Percentiles rank a stretch among this genome's conserved stretches.
Evolutionary conservation across 2,113 vertebrate species (phyloP).

Genomic region (Notothenia coriiceps): DNA sequence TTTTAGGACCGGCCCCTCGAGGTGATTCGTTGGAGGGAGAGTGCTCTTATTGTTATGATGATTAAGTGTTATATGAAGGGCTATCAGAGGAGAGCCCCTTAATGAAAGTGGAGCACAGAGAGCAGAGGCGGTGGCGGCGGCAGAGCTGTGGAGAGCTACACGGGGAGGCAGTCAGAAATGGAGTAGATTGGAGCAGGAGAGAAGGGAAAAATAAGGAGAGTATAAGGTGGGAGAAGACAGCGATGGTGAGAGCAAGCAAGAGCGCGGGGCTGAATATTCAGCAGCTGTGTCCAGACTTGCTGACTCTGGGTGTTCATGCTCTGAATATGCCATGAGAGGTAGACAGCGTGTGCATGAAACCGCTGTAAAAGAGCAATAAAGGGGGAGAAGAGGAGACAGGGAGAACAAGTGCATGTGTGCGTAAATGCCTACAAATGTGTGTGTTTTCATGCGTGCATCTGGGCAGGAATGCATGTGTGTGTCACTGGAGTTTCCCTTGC

Average conservation of each 20-base stretch:
- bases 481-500: constrained; percentile 54
- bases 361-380: constrained; percentile 35
- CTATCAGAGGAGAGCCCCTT: constrained; percentile 81
- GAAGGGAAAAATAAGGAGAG: constrained; percentile 15
- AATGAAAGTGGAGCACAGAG: constrained; percentile 78
- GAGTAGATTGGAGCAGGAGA: neutral
- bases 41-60: constrained; percentile 82
- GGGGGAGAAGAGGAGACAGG: constrained; percentile 8
- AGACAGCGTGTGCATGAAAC: constrained; percentile 51
- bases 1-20: constrained; percentile 70
- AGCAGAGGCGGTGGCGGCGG: constrained; percentile 42
- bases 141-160: constrained; percentile 31
- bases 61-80: constrained; percentile 84
- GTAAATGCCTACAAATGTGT: constrained; percentile 22
- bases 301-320: constrained; percentile 79
- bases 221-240: constrained; percentile 54
- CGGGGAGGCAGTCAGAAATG: constrained; percentile 17
- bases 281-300: constrained; percentile 81
- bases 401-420: constrained; percentile 27
- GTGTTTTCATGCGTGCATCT: neutral
- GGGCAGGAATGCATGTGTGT: neutral
- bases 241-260: constrained; percentile 42
- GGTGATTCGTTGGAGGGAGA: constrained; percentile 73
- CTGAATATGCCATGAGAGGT: constrained; percentile 75
- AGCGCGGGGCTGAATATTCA: constrained; percentile 77